Evolutionary conservation across 1,140 invertebrate genomes (phyloP), one percentile per base, ranked within the genome.

Genomic region (Scaptomyza montana): DNA sequence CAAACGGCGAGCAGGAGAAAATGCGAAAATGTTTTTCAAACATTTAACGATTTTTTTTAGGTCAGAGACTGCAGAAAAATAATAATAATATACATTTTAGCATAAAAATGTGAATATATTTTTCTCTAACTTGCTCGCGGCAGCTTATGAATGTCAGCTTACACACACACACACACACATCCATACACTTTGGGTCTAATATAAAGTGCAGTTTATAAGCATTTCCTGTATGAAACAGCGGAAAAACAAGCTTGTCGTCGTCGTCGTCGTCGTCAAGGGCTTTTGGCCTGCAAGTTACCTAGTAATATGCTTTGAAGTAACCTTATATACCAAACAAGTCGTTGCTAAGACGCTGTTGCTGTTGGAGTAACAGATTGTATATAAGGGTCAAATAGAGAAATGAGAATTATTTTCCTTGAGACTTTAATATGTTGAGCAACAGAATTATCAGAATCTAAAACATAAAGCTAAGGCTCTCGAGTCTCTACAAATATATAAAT

Each of bases 81-180:
- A 43, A 36, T 6, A 33, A 33, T 6, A 36, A 36, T 36, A 36
- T 36, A 36, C 89, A 82, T 89, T 82, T 89, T 87, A 87, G 84
- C 82, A 87, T 87, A 84, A 89, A 84, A 86, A 80, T 86, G 55
- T 80, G 62, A 81, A 70, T 86, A 70, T 86, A 69, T 74, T 62
- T 66, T 79, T 49, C 61, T 50, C 63, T 56, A 19, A 67, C 72
- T 62, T 59, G 45, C 49, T 41, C 36, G 66, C 59, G 50, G 64
- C 16, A 68, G 72, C 84, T 79, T 57, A 68, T 65, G 63, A 84
- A 79, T 76, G 80, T 74, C 78, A 77, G 66, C 61, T 57, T 64
- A 64, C 30, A 54, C 50, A 63, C 67, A 59, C 62, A 65, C 69
- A 39, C 65, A 49, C 41, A 61, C 64, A 57, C 45, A 46, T 7